Evolutionary conservation across 2,797 vertebrate genomes (phyloP).

Genomic region (Enteromius fasciolatus): DNA sequence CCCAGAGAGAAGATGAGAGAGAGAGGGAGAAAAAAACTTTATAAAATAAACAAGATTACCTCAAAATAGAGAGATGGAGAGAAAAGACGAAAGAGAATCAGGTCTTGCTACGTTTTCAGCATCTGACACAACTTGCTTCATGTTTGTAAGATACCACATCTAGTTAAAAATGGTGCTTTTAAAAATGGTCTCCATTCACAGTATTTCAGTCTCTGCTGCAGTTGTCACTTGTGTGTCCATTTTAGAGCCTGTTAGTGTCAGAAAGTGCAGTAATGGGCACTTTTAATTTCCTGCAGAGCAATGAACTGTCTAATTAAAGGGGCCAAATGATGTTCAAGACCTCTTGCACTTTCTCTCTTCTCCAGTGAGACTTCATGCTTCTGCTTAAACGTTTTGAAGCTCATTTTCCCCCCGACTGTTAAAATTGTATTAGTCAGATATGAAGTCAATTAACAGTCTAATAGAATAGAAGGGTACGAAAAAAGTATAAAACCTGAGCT

Average conservation of each 20-base stretch:
- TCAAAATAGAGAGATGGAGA: slow-evolving; percentile 60
- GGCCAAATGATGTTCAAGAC: slow-evolving; percentile 36
- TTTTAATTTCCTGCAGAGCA: slow-evolving; percentile 39
- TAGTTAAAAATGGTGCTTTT: slow-evolving; percentile 9
- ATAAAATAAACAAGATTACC: slow-evolving; percentile 72
- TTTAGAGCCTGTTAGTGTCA: slow-evolving; percentile 25
- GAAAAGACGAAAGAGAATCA: slow-evolving; percentile 5
- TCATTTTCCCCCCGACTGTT: slow-evolving; percentile 9
- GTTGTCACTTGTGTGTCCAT: slow-evolving; percentile 18
- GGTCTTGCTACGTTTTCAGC: slow-evolving; percentile 7
- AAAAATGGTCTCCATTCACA: not conserved
- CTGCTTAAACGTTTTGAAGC: not conserved
- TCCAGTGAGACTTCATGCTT: slow-evolving; percentile 9
- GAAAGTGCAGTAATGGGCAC: slow-evolving; percentile 14
- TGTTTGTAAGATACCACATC: not conserved
- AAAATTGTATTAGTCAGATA: slow-evolving; percentile 1
- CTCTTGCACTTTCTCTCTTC: slow-evolving; percentile 25
- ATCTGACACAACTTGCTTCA: not conserved
- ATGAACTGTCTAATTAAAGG: slow-evolving; percentile 39
- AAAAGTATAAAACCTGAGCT: not conserved
- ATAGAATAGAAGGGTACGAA: not conserved
- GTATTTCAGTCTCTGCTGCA: not conserved
- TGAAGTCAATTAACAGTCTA: slow-evolving; percentile 34
- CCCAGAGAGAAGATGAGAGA: slow-evolving; percentile 64
- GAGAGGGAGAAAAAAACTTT: slow-evolving; percentile 65